Evolutionary conservation across 1,140 invertebrate species (phyloP), one percentile per base, ranked within the genome.

Genomic region (Episyrphus balteatus): DNA sequence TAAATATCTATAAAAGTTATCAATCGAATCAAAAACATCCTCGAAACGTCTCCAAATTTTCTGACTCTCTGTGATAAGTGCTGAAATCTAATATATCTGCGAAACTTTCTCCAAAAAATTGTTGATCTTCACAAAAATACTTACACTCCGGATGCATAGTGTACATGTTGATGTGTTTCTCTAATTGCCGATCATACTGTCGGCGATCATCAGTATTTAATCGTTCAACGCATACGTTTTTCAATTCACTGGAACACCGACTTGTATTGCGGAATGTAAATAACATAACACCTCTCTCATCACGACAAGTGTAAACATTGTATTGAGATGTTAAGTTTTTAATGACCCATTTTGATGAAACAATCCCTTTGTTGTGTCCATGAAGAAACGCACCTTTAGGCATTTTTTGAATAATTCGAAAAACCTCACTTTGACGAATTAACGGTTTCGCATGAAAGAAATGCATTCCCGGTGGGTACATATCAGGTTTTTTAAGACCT

Each of bases 381-480:
- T 89, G 87, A 1, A 90, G 68, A 2, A 79, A 79, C 1, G 77
- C 81, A 12, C 85, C 86, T 73, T 83, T 83, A 0, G 83, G 82
- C 70, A 86, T 76, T 36, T 73, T 71, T 51, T 75, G 69, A 26
- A 90, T 80, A 5, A 88, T 75, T 44, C 77, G 62, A 53, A 81
- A 89, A 0, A 88, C 79, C 50, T 76, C 66, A 0, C 84, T 84
- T 6, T 74, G 56, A 2, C 78, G 73, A 33, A 88, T 83, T 11
- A 73, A 54, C 1, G 72, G 46, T 57, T 77, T 82, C 3, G 75
- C 75, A 5, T 69, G 54, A 46, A 88, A 78, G 55, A 86, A 89
- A 58, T 84, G 81, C 17, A 71, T 68, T 0, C 77, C 75, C 2
- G 83, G 79, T 9, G 77, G 51, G 51, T 66, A 66, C 32, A 61